Evolutionary conservation across 2,113 vertebrate genomes (phyloP).

Genomic region (Morphnarchus princeps): DNA sequence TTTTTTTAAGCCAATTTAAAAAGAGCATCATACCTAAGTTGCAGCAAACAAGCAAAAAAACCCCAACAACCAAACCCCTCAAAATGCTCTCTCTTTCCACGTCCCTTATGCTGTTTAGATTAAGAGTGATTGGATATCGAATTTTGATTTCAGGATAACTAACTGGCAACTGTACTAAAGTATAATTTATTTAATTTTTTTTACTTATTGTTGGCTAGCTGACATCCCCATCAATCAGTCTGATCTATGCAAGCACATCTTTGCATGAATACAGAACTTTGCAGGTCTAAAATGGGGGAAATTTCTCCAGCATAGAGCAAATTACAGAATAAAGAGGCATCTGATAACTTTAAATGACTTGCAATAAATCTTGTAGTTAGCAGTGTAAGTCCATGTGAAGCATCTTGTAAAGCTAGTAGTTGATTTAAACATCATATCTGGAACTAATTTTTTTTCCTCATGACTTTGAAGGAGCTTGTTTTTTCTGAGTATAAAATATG

Average conservation of each 20-base stretch:
- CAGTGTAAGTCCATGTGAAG: not conserved
- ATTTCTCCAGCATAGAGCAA: not conserved
- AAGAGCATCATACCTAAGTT: not conserved
- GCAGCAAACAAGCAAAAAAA: not conserved
- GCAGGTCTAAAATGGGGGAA: not conserved
- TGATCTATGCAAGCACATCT: not conserved
- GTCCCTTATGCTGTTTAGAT: not conserved
- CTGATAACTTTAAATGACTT: not conserved
- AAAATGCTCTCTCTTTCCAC: not conserved
- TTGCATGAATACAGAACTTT: not conserved
- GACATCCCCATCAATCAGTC: not conserved
- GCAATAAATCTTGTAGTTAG: not conserved
- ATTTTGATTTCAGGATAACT: not conserved
- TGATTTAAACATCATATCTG: not conserved
- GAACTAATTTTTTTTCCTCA: not conserved
- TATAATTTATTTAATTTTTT: not conserved
- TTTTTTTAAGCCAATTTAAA: not conserved
- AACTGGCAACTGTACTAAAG: not conserved
- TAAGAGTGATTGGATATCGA: not conserved
- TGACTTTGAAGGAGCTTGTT: not conserved
- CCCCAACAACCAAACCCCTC: not conserved
- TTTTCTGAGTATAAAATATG: not conserved
- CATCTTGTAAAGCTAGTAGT: not conserved
- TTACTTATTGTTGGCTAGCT: not conserved
- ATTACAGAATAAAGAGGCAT: not conserved